phyloP scores from a whole-genome alignment of 2,797 vertebrate genomes.

The Rachycentron canadum region DNA sequence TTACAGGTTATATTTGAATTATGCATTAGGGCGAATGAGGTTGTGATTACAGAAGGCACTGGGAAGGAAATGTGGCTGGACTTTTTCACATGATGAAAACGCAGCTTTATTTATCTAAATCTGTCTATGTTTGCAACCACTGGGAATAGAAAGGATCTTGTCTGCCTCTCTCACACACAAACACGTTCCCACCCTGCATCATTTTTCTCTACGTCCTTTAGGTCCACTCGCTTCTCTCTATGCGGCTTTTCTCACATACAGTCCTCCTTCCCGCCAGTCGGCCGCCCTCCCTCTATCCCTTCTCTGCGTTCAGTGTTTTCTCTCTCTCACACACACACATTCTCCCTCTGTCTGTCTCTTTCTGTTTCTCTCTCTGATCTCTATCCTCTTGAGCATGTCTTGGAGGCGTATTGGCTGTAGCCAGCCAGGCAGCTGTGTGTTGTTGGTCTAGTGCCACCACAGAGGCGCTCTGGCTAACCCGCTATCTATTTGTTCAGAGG shows the following conservation, averaged over 20 bases:
- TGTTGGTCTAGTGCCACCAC: conserved; percentile 71
- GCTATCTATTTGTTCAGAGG: conserved; percentile 74
- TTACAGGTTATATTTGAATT: conserved; percentile 15
- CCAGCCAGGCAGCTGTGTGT: conserved; percentile 73
- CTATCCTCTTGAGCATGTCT: conserved; percentile 72
- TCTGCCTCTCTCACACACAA: conserved; percentile 27
- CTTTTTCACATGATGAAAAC: conserved; percentile 43
- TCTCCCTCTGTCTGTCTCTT: conserved; percentile 64
- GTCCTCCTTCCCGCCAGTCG: conserved; percentile 13
- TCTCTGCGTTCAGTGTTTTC: conserved; percentile 43
- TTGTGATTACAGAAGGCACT: conserved; percentile 33
- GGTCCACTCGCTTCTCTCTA: conserved; percentile 39
- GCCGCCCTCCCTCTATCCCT: conserved; percentile 21
- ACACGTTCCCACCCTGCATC: conserved; percentile 52
- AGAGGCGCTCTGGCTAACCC: conserved; percentile 59
- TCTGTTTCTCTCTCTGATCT: conserved; percentile 70
- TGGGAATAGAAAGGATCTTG: conserved; percentile 48
- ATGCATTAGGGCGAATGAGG: conserved; percentile 12
- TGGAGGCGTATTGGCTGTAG: conserved; percentile 65
- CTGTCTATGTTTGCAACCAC: conserved; percentile 31
- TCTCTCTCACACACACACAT: conserved; percentile 27
- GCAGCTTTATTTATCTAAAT: conserved; percentile 54
- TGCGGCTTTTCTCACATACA: conserved; percentile 44
- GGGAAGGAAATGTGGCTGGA: conserved; percentile 33
- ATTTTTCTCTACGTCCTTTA: conserved; percentile 60